Conservation (phyloP, 2,113 vertebrate species). For the Rhinopomastus cyanomelas region DNA sequence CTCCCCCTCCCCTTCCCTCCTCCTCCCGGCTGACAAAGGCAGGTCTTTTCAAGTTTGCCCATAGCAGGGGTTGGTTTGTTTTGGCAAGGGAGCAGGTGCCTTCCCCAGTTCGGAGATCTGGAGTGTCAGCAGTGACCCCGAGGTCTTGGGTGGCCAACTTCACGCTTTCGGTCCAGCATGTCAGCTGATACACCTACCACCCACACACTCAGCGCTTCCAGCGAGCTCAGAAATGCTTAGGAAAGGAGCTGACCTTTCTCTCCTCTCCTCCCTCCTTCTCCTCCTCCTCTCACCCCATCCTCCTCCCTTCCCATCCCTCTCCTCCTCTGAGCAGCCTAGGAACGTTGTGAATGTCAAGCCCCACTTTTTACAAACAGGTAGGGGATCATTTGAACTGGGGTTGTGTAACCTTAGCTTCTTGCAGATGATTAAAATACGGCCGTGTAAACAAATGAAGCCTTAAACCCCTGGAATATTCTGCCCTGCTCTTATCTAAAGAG, state of each 20-base stretch:
- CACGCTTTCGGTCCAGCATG: slow-evolving; percentile 76
- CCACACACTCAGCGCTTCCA: slow-evolving; percentile 75
- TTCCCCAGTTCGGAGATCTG: slow-evolving; percentile 70
- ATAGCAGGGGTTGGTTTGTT: slow-evolving; percentile 76
- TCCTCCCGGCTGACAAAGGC: slow-evolving; percentile 64
- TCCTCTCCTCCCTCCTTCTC: background rate
- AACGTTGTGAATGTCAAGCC: slow-evolving; percentile 29
- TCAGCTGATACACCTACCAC: slow-evolving; percentile 80
- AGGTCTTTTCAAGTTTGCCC: slow-evolving; percentile 71
- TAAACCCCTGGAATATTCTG: slow-evolving; percentile 45
- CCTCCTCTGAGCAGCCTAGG: slow-evolving; percentile 5
- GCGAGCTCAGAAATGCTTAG: slow-evolving; percentile 69
- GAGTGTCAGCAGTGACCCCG: slow-evolving; percentile 77
- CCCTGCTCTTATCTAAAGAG: slow-evolving; percentile 41
- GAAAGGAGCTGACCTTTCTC: slow-evolving; percentile 69
- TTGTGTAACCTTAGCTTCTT: slow-evolving; percentile 66
- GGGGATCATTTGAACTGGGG: slow-evolving; percentile 27
- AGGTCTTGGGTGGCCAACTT: slow-evolving; percentile 82
- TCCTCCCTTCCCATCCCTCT: slow-evolving; percentile 19
- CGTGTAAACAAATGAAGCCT: slow-evolving; percentile 65
- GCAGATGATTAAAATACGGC: slow-evolving; percentile 58
- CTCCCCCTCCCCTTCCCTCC: slow-evolving; percentile 20
- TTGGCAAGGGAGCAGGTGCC: slow-evolving; percentile 82
- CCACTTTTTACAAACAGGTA: slow-evolving; percentile 63
- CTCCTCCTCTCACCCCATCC: background rate